Conservation (phyloP, 1,140 invertebrate genomes). For the Brachionus asplanchnoidis region DNA sequence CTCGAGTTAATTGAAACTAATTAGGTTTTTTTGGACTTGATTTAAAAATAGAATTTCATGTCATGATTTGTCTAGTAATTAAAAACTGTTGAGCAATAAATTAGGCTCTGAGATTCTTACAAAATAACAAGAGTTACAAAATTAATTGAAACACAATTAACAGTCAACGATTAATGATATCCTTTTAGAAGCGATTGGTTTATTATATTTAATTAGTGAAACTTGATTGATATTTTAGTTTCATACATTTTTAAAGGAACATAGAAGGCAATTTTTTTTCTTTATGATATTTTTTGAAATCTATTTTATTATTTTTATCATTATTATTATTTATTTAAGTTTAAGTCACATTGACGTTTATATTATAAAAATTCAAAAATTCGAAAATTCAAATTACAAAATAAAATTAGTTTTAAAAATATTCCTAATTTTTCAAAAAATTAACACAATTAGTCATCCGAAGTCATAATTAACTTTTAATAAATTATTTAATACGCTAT, state of each 20-base stretch:
- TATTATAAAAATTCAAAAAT: too few species aligned
- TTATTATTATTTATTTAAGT: too few species aligned
- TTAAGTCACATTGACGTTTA: too few species aligned
- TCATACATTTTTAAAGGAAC: neutral
- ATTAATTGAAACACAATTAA: neutral
- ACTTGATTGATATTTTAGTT: neutral
- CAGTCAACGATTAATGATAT: neutral
- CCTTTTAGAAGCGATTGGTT: neutral
- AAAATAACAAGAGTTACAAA: neutral
- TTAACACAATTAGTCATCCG: too few species aligned
- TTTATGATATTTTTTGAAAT: too few species aligned
- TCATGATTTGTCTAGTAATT: neutral
- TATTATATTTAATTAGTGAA: neutral
- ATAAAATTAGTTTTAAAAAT: too few species aligned
- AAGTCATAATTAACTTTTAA: too few species aligned
- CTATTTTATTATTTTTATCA: too few species aligned
- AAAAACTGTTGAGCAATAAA: conserved; percentile 27
- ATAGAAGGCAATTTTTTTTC: too few species aligned
- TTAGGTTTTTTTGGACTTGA: neutral
- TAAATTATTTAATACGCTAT: too few species aligned
- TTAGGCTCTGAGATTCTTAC: neutral
- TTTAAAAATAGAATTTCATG: neutral
- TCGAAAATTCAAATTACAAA: too few species aligned
- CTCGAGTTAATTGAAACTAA: conserved; percentile 6
- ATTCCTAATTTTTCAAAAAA: too few species aligned